A percentile compares a stretch with the other conserved stretches of the same genome.
Conservation (phyloP, 30 jellyfish, hydroid and myxozoan genomes). For the Chrysaora quinquecirrha region DNA sequence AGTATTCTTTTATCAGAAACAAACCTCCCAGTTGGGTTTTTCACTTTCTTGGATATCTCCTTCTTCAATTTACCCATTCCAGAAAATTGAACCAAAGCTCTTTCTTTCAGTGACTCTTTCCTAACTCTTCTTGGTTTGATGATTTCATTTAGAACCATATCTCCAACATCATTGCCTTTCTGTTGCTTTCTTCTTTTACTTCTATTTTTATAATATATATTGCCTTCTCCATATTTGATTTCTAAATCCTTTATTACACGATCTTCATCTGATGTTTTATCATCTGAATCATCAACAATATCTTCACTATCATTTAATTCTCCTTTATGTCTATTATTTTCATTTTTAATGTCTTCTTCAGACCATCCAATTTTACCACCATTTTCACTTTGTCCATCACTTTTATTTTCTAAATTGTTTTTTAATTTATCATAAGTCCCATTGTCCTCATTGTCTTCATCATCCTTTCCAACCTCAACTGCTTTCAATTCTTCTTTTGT, state of each 20-base stretch:
- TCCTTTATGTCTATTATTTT: not conserved
- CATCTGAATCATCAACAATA: not conserved
- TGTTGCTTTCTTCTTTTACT: not conserved
- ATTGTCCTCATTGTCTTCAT: conserved; percentile 3
- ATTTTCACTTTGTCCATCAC: no score
- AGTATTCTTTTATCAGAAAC: conserved; percentile 61
- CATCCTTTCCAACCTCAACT: not conserved
- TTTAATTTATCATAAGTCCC: conserved; percentile 16
- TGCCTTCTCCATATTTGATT: not conserved
- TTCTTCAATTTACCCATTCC: conserved; percentile 36
- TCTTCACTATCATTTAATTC: not conserved
- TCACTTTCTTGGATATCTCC: conserved; percentile 17
- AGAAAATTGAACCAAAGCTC: conserved; percentile 27
- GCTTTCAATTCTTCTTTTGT: not conserved
- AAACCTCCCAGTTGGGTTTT: conserved; percentile 43
- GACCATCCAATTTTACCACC: no score
- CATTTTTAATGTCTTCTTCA: conserved; percentile 6
- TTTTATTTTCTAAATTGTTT: not conserved
- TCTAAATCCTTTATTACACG: not conserved
- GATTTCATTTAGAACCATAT: no score
- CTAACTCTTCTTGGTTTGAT: no score
- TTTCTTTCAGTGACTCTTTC: no score
- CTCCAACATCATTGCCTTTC: not conserved
- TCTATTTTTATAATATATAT: not conserved
- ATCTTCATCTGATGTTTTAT: not conserved